Conservation (phyloP, 2,888 invertebrate species). For the Lasioglossum figueresi region DNA sequence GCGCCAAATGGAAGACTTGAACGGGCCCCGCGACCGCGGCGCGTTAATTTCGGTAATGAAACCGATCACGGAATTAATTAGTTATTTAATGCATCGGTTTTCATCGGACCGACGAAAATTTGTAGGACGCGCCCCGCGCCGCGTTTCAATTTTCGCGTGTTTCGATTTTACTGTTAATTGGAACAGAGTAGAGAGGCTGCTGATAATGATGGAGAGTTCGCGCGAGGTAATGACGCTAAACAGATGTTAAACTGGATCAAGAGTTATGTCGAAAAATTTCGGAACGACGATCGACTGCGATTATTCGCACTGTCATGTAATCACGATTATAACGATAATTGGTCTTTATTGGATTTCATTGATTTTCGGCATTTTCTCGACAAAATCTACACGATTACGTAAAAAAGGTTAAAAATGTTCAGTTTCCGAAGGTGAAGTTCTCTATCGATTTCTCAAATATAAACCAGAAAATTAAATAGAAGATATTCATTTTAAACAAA, state of each 20-base stretch:
- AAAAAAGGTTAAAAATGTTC: too few relatives aligned
- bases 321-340: background rate
- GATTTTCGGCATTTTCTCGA: too few relatives aligned
- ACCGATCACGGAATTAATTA: background rate
- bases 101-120: background rate
- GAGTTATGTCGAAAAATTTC: background rate
- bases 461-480: too few relatives aligned
- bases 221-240: background rate
- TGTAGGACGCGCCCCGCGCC: background rate
- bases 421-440: too few relatives aligned
- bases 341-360: background rate
- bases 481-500: too few relatives aligned
- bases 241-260: background rate
- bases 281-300: background rate
- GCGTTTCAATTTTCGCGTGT: background rate
- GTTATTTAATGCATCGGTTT: background rate
- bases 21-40: too few relatives aligned
- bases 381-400: too few relatives aligned
- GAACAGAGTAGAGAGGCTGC: background rate
- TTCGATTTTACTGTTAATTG: conserved; percentile 3
- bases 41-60: conserved; percentile 6
- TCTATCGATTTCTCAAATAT: too few relatives aligned
- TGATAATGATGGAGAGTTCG: background rate
- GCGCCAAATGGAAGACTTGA: background rate
- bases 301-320: background rate